Evolutionary conservation across 1,140 invertebrate species (phyloP), one percentile per base, ranked within the genome.

Genomic region (Cepaea nemoralis): DNA sequence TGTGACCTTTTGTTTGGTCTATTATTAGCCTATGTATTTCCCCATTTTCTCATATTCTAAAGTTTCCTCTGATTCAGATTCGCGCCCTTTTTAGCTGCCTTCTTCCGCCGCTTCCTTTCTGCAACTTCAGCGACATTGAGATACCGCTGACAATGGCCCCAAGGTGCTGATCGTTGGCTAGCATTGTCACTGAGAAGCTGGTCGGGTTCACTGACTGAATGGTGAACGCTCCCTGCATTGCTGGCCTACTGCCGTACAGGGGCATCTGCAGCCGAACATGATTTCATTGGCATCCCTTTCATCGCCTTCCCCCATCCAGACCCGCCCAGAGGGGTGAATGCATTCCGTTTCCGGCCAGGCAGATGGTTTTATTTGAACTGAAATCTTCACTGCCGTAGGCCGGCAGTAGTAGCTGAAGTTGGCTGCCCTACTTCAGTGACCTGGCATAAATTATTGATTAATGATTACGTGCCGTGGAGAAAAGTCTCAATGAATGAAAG

Each of bases 301-400:
- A 27, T 31, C 16, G 2, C 16, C 5, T 31, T 31, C 0, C 27
- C 3, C 59, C 5, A n/a, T 6, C 33, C 27, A 3, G 27, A 12
- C 59, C n/a, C n/a, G 27, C 59, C 59, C n/a, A 0, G 59, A 16
- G 27, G 27, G 27, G 33, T 31, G 55, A 55, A 55, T 31, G 59
- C 50, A 55, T 8, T 55, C n/a, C n/a, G n/a, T n/a, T 27, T 63
- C n/a, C 33, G 27, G 33, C 27, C 33, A 27, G 16, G 59, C 59
- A 63, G 59, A 63, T 63, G 59, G 69, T 75, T 75, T 35, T 27
- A 31, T 35, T 48, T 45, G 12, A 42, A 35, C 3, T 74, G 40
- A 8, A 37, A n/a, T n/a, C n/a, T n/a, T n/a, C 45, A 12, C 40
- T 45, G 14, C 37, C 40, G n/a, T 74, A 27, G 16, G 5, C 12